Percentiles rank a stretch among this genome's conserved stretches.
These are phyloP conservation scores for Pyrrhosoma nymphula DNA, from an alignment of 2,888 invertebrate genomes.

Conservation along the genomic window DNA sequence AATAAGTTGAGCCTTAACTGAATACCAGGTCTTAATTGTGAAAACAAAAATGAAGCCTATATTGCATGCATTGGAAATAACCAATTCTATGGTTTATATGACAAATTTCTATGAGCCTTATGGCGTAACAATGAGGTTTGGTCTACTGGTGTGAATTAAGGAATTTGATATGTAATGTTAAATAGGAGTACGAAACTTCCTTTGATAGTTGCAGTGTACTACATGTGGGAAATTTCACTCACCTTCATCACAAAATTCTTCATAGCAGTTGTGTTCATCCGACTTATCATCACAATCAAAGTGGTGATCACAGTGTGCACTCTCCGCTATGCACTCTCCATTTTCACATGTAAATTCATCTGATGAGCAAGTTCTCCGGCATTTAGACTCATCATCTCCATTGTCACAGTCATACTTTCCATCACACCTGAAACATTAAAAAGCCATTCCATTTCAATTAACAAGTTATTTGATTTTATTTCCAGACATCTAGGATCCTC, in stretches of 20 bases:
- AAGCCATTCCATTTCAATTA: neutral
- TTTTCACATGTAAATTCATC: slow-evolving; percentile 80
- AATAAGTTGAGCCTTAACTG: no score
- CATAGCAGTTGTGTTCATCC: slow-evolving; percentile 78
- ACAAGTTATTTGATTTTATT: neutral
- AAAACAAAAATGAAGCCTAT: no score
- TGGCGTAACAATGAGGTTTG: no score
- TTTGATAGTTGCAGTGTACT: no score
- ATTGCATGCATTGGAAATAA: no score
- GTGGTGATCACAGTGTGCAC: slow-evolving; percentile 77
- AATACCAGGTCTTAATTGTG: no score
- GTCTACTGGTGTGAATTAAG: no score
- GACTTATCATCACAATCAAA: slow-evolving; percentile 79
- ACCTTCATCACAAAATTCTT: slow-evolving; percentile 74
- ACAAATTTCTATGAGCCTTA: no score
- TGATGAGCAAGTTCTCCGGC: slow-evolving; percentile 74
- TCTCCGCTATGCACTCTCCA: slow-evolving; percentile 79
- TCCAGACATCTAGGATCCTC: neutral
- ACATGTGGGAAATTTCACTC: neutral
- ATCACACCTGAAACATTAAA: slow-evolving; percentile 78
- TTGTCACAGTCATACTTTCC: slow-evolving; percentile 79
- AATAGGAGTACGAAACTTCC: no score
- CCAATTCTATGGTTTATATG: no score
- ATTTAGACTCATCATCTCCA: slow-evolving; percentile 84
- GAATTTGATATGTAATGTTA: no score